Base-by-base conservation (phyloP, 92 coral and sea anemone species). In the Diadumene lineata region DNA sequence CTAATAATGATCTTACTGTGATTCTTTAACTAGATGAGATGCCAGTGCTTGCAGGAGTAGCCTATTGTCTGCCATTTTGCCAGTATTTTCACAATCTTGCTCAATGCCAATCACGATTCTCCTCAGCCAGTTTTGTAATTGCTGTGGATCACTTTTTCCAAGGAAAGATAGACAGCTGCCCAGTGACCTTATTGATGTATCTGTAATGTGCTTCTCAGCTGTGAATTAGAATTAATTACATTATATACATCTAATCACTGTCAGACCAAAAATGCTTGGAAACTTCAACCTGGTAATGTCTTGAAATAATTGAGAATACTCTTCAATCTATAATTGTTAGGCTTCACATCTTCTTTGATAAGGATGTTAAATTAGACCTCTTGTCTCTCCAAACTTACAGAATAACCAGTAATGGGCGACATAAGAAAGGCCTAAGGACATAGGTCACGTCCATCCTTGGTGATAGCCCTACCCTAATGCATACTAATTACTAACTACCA, bases 21-120 rank as follows among this genome's bases (percentile, higher is more conserved):
- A 75, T 60, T 89, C 99, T 81, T 82, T 96, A 43, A 89, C 96
- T 69, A 96, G 87, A 50, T 82, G 90, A 29, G 97, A 80, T 16
- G 90, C 96, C 77, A 96, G 89, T 11, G 97, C 85, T 74, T 96
- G 99, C 25, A 96, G 79, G 24, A 92, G 87, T 1, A 96, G 92
- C 65, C 99, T 85, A 80, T 96, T 96, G 79, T 96, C 99, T 11
- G 99, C 99, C 99, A 96, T 96, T 65, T 96, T 96, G 43, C 99
- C 99, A 10, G 97, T 86, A 82, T 88, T 96, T 74, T 85, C 97
- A 78, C 91, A 82, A 70, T 96, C 99, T 33, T 87, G 93, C 62
- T 92, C 93, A 15, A 85, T 82, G 7, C 99, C 99, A 25, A 96
- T 70, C 28, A 96, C 90, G 68, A 96, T 87, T 71, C 99, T 88